Evolutionary conservation across 2,797 vertebrate species (phyloP), one percentile per base, ranked within the genome.

Genomic region (Sebastes goodei): DNA sequence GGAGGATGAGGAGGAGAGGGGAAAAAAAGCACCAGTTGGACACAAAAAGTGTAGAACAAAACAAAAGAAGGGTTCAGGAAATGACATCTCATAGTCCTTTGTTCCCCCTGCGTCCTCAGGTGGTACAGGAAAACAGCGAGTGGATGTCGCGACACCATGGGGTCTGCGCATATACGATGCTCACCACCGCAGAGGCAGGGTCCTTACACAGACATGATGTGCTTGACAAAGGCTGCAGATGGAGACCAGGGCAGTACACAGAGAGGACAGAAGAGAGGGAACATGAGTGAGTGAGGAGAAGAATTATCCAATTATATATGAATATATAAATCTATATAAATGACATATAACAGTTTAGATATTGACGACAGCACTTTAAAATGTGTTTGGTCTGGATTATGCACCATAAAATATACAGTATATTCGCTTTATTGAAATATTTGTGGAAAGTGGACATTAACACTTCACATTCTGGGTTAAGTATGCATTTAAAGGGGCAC

Each of bases 171-270:
- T 90, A 90, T 75, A 87, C 17, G 76, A 92, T 93, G 93, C 85
- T 96, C 93, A 88, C 93, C 92, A 88, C 82, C 35, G 65, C 76
- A 81, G 88, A 70, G 75, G 82, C 89, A 88, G 89, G 79, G 80
- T 93, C 93, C 76, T 97, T 97, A 99, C 89, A 98, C 89, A 85
- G 99, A 99, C 97, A 99, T 96, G 96, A 99, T 98, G 95, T 99
- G 98, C 94, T 97, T 99, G 94, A 99, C 98, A 91, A 99, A 99
- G 80, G 98, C 99, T 99, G 96, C 89, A 84, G 77, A 72, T 57
- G 73, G 57, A 69, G 74, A 89, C 91, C 84, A 65, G 69, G 79
- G 53, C 67, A 61, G 59, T 33, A 72, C 23, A 75, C 10, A 78
- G n/a, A 65, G 74, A 69, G 29, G 70, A 78, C 7, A 84, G 61